Conservation (phyloP, 2,113 vertebrate species). For the Puffinus mauretanicus region DNA sequence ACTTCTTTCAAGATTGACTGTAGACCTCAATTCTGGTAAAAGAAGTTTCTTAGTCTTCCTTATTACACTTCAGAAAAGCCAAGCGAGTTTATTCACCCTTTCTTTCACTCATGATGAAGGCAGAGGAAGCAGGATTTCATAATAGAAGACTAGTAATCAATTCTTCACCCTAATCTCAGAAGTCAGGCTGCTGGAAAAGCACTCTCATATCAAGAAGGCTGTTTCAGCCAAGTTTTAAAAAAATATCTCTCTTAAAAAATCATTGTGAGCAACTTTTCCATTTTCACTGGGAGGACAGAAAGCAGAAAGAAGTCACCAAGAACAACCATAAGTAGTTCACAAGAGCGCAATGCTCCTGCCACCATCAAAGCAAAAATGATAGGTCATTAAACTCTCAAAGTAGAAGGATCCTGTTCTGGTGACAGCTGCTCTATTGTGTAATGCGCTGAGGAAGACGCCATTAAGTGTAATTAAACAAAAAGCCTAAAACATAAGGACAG, state of each 20-base stretch:
- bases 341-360: neutral
- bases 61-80: neutral
- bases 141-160: neutral
- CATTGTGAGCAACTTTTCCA: neutral
- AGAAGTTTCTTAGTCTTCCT: neutral
- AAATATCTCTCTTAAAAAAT: neutral
- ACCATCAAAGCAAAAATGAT: constrained; percentile 40
- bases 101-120: neutral
- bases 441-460: constrained; percentile 38
- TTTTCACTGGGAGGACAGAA: neutral
- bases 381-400: constrained; percentile 48
- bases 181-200: neutral
- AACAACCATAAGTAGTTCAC: neutral
- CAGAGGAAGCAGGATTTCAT: neutral
- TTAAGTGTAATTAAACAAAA: constrained; percentile 70
- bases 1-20: neutral
- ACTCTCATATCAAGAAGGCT: neutral
- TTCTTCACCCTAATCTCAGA: neutral
- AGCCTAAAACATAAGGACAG: constrained; percentile 58
- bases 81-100: neutral
- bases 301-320: neutral
- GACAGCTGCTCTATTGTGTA: constrained; percentile 54
- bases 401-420: constrained; percentile 28
- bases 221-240: neutral
- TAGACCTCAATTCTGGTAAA: neutral